Evolutionary conservation across 2,888 invertebrate genomes (phyloP).

Genomic region (Drosophila sordidapex): DNA sequence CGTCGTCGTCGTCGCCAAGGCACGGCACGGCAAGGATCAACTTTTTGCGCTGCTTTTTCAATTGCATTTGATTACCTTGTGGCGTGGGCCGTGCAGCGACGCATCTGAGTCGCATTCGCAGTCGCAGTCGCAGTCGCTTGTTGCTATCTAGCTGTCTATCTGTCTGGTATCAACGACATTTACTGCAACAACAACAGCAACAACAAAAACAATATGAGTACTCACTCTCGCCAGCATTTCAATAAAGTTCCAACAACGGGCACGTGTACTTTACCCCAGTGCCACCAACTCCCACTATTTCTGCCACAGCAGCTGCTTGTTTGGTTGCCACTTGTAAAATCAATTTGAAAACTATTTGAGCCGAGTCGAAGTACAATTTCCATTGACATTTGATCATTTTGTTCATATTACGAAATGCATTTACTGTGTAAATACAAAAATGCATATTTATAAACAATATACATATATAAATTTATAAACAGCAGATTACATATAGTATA

Average conservation of each 20-base stretch:
- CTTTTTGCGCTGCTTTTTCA: constrained; percentile 74
- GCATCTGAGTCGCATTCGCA: constrained; percentile 15
- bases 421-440: constrained; percentile 15
- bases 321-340: constrained; percentile 71
- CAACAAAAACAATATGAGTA: constrained; percentile 16
- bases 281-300: background rate
- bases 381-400: constrained; percentile 51
- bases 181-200: constrained; percentile 15
- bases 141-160: constrained; percentile 28
- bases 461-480: constrained; percentile 13
- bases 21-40: constrained; percentile 66
- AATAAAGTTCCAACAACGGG: constrained; percentile 50
- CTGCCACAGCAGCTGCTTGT: constrained; percentile 55
- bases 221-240: constrained; percentile 47
- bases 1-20: background rate
- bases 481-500: background rate
- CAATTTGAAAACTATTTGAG: constrained; percentile 66
- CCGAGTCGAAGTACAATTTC: constrained; percentile 28
- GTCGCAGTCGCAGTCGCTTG: constrained; percentile 38
- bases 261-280: constrained; percentile 18
- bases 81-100: constrained; percentile 56
- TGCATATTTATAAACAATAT: constrained; percentile 24
- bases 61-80: constrained; percentile 80
- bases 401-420: constrained; percentile 35
- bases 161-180: constrained; percentile 14